phyloP scores from a whole-genome alignment of 1,140 invertebrate genomes.

The Leptestheria dahalacensis region DNA sequence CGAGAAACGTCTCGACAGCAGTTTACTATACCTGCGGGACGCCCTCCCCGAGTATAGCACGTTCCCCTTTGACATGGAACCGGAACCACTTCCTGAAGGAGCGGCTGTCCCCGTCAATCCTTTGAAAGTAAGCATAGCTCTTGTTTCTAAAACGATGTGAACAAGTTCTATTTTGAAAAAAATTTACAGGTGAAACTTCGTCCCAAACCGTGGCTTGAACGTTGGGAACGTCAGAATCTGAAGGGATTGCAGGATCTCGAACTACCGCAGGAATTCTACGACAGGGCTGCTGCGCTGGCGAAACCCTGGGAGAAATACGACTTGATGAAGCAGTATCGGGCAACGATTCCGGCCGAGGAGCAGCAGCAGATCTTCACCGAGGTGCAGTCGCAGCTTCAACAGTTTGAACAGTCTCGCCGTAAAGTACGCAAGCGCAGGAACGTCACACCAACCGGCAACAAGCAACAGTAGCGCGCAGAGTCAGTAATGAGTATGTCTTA shows the following conservation, averaged over 20 bases:
- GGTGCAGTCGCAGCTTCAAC: slow-evolving; percentile 53
- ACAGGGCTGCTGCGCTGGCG: slow-evolving; percentile 36
- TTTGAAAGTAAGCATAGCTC: slow-evolving; percentile 44
- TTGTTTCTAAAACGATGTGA: not conserved
- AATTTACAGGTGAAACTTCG: slow-evolving; percentile 52
- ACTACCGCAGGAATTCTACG: slow-evolving; percentile 41
- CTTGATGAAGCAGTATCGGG: slow-evolving; percentile 82
- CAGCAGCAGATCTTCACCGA: slow-evolving; percentile 71
- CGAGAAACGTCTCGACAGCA: slow-evolving; percentile 84
- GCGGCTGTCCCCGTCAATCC: slow-evolving; percentile 70
- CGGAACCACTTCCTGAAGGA: slow-evolving; percentile 58
- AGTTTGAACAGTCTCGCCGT: slow-evolving; percentile 19
- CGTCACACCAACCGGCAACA: not conserved
- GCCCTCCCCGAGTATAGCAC: slow-evolving; percentile 85
- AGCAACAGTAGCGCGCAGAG: not conserved
- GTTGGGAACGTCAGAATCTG: slow-evolving; percentile 67
- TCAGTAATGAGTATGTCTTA: too few species aligned
- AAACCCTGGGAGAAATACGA: slow-evolving; percentile 83
- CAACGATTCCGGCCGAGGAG: slow-evolving; percentile 72
- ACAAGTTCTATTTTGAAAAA: not conserved
- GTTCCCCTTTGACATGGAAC: slow-evolving; percentile 81
- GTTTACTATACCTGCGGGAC: slow-evolving; percentile 82
- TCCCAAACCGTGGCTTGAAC: slow-evolving; percentile 64
- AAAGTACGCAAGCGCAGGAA: not conserved
- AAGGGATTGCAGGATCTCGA: slow-evolving; percentile 55